Evolutionary conservation across 2,797 vertebrate genomes (phyloP).

Genomic region (Halcyon leucocephala): DNA sequence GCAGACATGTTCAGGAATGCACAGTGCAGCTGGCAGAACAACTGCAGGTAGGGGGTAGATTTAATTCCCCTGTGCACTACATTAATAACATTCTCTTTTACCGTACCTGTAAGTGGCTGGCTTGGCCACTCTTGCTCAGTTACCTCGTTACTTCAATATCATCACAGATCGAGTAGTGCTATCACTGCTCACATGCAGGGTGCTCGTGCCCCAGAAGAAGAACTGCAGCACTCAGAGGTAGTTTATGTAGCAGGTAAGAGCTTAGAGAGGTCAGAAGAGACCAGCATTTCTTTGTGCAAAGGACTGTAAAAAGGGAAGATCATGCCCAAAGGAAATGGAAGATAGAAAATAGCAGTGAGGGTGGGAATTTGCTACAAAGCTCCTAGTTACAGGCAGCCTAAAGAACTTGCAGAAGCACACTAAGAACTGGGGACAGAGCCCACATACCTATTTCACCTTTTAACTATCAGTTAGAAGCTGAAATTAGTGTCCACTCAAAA

Average conservation of each 20-base stretch:
- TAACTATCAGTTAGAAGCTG: neutral
- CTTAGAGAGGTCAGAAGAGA: neutral
- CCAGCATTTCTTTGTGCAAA: neutral
- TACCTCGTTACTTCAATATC: neutral
- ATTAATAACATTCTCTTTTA: neutral
- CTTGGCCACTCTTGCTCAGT: neutral
- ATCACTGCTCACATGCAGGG: neutral
- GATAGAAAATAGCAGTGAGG: neutral
- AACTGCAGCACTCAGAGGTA: neutral
- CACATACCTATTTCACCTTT: neutral
- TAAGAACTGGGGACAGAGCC: neutral
- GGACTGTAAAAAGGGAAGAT: neutral
- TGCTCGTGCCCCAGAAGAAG: neutral
- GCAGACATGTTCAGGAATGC: too few relatives aligned
- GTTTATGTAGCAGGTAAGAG: neutral
- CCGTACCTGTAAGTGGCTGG: neutral
- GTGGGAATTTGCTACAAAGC: neutral
- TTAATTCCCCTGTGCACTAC: neutral
- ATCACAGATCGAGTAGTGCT: rapidly evolving
- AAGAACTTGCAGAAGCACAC: neutral
- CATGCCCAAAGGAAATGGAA: neutral
- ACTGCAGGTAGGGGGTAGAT: rapidly evolving
- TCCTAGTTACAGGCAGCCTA: neutral
- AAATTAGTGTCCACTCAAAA: neutral
- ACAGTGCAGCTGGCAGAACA: neutral